Evolutionary conservation across 2,113 vertebrate genomes (phyloP).

Genomic region (Marmota flaviventris): DNA sequence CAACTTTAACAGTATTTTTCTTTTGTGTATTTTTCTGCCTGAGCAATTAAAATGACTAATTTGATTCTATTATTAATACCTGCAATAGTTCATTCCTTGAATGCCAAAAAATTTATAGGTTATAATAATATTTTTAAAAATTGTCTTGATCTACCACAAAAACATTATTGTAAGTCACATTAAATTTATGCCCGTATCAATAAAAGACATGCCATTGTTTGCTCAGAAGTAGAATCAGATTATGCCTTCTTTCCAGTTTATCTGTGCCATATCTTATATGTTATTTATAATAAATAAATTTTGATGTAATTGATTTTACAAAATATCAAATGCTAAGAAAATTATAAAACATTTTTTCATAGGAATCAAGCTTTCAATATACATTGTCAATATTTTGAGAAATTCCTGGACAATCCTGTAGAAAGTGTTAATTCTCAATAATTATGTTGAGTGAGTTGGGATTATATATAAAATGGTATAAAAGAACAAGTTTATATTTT

Average conservation of each 20-base stretch:
- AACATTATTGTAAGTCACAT: neutral
- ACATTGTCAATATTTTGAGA: neutral
- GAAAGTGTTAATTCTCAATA: neutral
- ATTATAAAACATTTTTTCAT: neutral
- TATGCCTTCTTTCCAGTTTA: neutral
- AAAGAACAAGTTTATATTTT: neutral
- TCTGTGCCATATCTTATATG: neutral
- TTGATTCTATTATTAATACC: neutral
- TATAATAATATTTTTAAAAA: neutral
- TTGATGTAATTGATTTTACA: neutral
- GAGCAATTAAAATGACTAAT: neutral
- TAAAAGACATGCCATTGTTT: neutral
- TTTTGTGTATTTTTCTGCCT: neutral
- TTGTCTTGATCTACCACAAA: neutral
- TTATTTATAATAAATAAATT: neutral
- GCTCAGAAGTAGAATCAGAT: neutral
- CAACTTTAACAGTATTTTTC: neutral
- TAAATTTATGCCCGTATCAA: neutral
- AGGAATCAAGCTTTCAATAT: neutral
- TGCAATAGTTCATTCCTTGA: neutral
- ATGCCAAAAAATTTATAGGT: neutral
- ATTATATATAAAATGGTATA: neutral
- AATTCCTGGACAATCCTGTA: neutral
- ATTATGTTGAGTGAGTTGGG: neutral
- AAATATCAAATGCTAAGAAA: constrained; percentile 23